These are phyloP conservation scores for Lota lota DNA, from an alignment of 2,113 vertebrate genomes.

Conservation along the genomic window DNA sequence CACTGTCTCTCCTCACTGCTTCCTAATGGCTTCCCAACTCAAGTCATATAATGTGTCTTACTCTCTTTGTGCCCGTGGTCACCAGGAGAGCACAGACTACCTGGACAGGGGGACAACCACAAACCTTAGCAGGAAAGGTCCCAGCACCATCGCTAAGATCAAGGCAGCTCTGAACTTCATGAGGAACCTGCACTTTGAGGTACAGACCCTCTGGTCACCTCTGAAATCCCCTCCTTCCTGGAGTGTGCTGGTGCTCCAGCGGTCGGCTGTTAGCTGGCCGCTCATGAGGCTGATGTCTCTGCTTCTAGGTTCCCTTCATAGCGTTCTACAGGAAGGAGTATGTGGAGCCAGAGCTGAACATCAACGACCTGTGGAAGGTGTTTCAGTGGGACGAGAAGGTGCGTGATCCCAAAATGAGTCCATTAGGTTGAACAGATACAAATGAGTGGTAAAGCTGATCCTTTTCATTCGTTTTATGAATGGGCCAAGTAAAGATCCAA, in stretches of 20 bases:
- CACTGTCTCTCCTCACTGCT: too few relatives aligned
- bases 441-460: too few relatives aligned
- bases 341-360: conserved; percentile 94
- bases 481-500: too few relatives aligned
- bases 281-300: neutral
- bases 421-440: too few relatives aligned
- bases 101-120: conserved; percentile 88
- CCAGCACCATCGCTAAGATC: conserved; percentile 96
- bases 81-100: conserved; percentile 95
- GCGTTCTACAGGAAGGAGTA: conserved; percentile 99
- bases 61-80: conserved; percentile 8
- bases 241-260: too few relatives aligned
- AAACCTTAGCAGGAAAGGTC: conserved; percentile 93
- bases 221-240: too few relatives aligned
- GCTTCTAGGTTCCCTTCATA: conserved; percentile 90
- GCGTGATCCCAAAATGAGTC: neutral
- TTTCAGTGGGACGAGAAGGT: conserved; percentile 99
- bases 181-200: conserved; percentile 98
- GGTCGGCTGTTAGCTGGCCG: too few relatives aligned
- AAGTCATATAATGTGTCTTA: too few relatives aligned
- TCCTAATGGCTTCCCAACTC: too few relatives aligned
- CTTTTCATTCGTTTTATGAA: too few relatives aligned
- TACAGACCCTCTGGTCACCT: conserved; percentile 46
- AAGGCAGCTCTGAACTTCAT: conserved; percentile 98
- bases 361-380: conserved; percentile 96